phyloP scores from a whole-genome alignment of 1,140 invertebrate species.

The Cotesia glomerata region DNA sequence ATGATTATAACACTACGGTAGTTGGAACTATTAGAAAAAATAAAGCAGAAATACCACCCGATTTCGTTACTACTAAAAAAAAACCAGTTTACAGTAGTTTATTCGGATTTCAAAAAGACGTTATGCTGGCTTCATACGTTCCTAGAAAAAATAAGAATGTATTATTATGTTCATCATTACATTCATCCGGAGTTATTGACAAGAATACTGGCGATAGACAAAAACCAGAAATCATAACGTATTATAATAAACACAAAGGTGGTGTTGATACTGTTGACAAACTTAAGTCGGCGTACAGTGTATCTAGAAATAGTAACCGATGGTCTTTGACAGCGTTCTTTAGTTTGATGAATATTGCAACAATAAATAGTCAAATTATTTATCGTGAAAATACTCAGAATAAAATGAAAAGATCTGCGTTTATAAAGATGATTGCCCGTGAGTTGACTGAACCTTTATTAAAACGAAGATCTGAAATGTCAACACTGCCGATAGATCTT shows the following conservation, averaged over 20 bases:
- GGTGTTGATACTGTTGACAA: constrained; percentile 28
- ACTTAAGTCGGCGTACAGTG: not conserved
- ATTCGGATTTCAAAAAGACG: not conserved
- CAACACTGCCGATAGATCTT: not conserved
- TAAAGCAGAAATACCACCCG: constrained; percentile 47
- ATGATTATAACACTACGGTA: constrained; percentile 45
- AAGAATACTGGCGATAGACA: constrained; percentile 15
- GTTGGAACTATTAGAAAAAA: constrained; percentile 49
- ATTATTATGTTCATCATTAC: not conserved
- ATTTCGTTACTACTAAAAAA: constrained; percentile 32
- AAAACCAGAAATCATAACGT: constrained; percentile 54
- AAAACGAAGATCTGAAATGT: not conserved
- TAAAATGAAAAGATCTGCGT: not conserved
- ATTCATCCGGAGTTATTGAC: not conserved
- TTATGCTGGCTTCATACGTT: not conserved
- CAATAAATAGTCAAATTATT: not conserved
- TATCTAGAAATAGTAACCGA: not conserved
- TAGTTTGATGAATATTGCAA: not conserved
- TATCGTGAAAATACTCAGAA: not conserved
- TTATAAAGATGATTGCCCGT: not conserved
- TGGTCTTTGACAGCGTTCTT: not conserved
- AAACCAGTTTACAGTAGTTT: not conserved
- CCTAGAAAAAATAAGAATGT: constrained; percentile 20
- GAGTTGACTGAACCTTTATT: not conserved
- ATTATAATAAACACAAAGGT: constrained; percentile 52